A percentile compares a stretch with the other conserved stretches of the same genome.
Evolutionary conservation across 2,888 invertebrate genomes (phyloP).

Genomic region (Adela reaumurella): DNA sequence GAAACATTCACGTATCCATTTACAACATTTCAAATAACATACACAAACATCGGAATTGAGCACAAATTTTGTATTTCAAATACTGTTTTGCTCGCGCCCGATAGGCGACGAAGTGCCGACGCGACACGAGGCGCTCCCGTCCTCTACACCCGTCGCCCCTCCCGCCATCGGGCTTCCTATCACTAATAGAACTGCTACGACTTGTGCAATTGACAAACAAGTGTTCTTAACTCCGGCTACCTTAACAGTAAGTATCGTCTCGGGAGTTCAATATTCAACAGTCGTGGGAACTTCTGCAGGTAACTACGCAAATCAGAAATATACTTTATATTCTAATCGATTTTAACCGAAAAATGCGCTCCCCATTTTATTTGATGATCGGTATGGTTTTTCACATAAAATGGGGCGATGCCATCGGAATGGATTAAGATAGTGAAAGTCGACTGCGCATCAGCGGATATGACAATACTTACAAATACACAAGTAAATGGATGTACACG

Average conservation of each 20-base stretch:
- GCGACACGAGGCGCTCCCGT: not conserved
- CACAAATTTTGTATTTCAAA: constrained; percentile 42
- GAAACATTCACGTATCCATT: constrained; percentile 30
- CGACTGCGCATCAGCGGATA: too few relatives aligned
- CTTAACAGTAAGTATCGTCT: constrained; percentile 31
- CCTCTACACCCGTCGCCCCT: not conserved
- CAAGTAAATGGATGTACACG: too few relatives aligned
- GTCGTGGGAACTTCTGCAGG: too few relatives aligned
- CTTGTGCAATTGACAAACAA: constrained; percentile 55
- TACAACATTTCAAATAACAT: constrained; percentile 46
- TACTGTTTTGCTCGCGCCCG: constrained; percentile 29
- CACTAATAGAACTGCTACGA: constrained; percentile 43
- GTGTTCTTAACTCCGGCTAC: constrained; percentile 50
- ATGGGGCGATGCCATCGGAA: too few relatives aligned
- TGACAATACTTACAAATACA: too few relatives aligned
- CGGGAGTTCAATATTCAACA: not conserved
- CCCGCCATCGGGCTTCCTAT: not conserved
- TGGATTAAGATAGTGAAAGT: too few relatives aligned
- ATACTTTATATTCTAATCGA: too few relatives aligned
- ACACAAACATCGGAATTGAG: constrained; percentile 49
- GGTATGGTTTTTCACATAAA: too few relatives aligned
- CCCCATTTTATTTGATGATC: too few relatives aligned
- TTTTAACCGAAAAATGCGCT: too few relatives aligned
- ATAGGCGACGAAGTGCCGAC: too few relatives aligned
- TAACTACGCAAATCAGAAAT: too few relatives aligned